These are phyloP conservation scores for Bedellia somnulentella DNA, from an alignment of 2,888 invertebrate genomes.

Conservation along the genomic window DNA sequence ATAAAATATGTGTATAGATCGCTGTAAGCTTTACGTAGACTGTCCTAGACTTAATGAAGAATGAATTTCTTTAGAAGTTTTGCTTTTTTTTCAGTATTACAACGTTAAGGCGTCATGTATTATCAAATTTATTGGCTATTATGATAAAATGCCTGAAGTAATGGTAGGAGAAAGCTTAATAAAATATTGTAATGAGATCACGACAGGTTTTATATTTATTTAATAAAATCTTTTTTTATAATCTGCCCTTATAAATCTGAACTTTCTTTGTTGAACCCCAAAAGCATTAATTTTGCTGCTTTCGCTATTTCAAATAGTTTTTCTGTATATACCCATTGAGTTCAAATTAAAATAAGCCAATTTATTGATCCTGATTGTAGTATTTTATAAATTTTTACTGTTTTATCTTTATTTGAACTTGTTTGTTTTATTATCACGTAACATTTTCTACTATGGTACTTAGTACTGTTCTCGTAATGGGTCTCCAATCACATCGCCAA, in stretches of 20 bases:
- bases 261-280: slow-evolving; percentile 8
- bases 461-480: too few species aligned
- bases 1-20: slow-evolving; percentile 14
- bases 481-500: too few species aligned
- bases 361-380: too few species aligned
- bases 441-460: too few species aligned
- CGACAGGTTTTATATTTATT: not conserved
- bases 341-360: too few species aligned
- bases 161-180: not conserved
- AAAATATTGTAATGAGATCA: not conserved
- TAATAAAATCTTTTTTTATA: slow-evolving; percentile 6
- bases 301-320: too few species aligned
- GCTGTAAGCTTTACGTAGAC: slow-evolving; percentile 29
- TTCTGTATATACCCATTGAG: too few species aligned
- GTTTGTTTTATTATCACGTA: too few species aligned
- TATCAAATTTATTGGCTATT: slow-evolving; percentile 11
- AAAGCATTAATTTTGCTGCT: too few species aligned
- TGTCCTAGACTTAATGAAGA: slow-evolving; percentile 24
- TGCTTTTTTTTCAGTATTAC: slow-evolving; percentile 31
- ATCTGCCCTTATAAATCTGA: slow-evolving; percentile 14
- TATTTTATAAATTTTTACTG: too few species aligned
- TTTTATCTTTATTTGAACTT: too few species aligned
- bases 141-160: slow-evolving; percentile 6
- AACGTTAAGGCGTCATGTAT: slow-evolving; percentile 26
- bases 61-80: slow-evolving; percentile 1